Percentiles rank a stretch among this genome's conserved stretches.
Conservation (phyloP, 2,113 vertebrate species). For the Bucco capensis region DNA sequence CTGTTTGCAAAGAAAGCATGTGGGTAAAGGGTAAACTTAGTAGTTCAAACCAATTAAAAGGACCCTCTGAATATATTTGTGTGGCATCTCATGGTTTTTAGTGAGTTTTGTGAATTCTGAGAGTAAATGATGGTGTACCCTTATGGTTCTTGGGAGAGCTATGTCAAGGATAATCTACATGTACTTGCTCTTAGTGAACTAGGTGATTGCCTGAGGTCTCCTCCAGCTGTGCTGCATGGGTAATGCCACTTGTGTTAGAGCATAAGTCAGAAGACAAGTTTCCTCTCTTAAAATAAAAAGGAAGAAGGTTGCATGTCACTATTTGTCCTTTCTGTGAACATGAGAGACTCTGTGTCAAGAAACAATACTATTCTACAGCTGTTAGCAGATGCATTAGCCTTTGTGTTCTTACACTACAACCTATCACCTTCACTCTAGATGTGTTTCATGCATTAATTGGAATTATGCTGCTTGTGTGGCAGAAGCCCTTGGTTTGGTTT, state of each 20-base stretch:
- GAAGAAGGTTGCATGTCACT: neutral
- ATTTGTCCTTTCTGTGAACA: neutral
- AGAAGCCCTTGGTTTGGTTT: neutral
- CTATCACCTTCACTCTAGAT: neutral
- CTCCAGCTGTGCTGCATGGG: neutral
- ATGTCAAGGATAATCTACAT: neutral
- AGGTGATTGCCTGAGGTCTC: neutral
- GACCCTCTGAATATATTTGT: neutral
- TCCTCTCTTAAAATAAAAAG: neutral
- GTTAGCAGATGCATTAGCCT: neutral
- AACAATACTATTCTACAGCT: neutral
- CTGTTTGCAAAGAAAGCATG: neutral
- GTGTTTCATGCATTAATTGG: neutral
- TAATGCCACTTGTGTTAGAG: neutral
- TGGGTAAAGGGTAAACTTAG: neutral
- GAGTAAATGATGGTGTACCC: neutral
- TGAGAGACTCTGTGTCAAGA: neutral
- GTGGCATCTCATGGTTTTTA: neutral
- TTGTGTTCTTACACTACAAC: neutral
- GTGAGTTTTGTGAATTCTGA: neutral
- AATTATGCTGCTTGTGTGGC: neutral
- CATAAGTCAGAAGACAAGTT: neutral
- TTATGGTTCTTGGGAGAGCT: neutral
- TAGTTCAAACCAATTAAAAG: neutral
- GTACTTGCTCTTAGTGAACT: neutral